Evolutionary conservation across 2,797 vertebrate species (phyloP).

Genomic region (Centroberyx gerrardi): DNA sequence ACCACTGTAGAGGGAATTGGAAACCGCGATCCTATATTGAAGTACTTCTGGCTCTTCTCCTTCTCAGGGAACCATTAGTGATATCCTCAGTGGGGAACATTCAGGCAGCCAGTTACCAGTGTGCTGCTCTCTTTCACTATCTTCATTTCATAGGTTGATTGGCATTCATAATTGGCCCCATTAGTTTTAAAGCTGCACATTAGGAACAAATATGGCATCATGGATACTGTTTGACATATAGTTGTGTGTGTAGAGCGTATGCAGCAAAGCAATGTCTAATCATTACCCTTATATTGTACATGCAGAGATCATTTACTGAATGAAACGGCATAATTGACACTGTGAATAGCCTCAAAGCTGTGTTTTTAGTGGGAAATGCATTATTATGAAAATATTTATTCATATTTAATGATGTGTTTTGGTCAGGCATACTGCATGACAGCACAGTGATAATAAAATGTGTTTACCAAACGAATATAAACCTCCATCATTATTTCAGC

Average conservation of each 20-base stretch:
- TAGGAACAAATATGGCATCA: neutral
- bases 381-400: slow-evolving; percentile 55
- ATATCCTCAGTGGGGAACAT: slow-evolving; percentile 25
- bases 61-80: slow-evolving; percentile 28
- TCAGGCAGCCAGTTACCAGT: neutral
- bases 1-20: slow-evolving; percentile 43
- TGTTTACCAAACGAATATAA: neutral
- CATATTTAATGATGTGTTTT: slow-evolving; percentile 53
- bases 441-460: slow-evolving; percentile 23
- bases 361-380: slow-evolving; percentile 22
- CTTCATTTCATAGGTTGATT: slow-evolving; percentile 1
- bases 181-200: slow-evolving; percentile 6
- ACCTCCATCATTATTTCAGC: slow-evolving; percentile 31
- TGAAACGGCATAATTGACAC: slow-evolving; percentile 12
- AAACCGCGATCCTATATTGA: slow-evolving; percentile 16
- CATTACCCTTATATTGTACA: neutral
- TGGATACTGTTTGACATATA: neutral
- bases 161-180: slow-evolving; percentile 7
- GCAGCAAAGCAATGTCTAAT: neutral
- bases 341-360: neutral
- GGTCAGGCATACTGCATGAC: slow-evolving; percentile 14
- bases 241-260: neutral
- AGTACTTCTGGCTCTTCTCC: neutral
- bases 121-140: neutral
- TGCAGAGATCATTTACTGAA: slow-evolving; percentile 10